A percentile compares a stretch with the other conserved stretches of the same genome.
Evolutionary conservation across 1,140 invertebrate species (phyloP).

Genomic region (Drosophila punjabiensis): DNA sequence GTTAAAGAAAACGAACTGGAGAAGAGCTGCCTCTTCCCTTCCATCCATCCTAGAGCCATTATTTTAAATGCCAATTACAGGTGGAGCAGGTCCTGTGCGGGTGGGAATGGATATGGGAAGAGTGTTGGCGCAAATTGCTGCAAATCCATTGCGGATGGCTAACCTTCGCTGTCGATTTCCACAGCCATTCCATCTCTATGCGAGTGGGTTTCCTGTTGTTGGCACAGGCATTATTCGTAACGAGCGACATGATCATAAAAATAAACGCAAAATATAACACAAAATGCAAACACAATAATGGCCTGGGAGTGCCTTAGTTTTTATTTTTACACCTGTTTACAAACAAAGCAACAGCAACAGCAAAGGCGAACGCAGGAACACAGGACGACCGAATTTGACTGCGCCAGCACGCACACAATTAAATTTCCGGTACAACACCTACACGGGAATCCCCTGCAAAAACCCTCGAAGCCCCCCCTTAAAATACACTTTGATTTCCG

Average conservation of each 20-base stretch:
- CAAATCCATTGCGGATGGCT: constrained; percentile 67
- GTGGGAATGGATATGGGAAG: constrained; percentile 24
- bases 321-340: constrained; percentile 84
- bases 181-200: constrained; percentile 11
- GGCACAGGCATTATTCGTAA: constrained; percentile 79
- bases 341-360: constrained; percentile 49
- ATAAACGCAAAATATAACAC: constrained; percentile 81
- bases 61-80: constrained; percentile 76
- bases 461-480: constrained; percentile 6
- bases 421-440: constrained; percentile 79
- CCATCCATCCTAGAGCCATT: constrained; percentile 23
- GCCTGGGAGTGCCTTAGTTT: constrained; percentile 76
- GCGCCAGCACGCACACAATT: constrained; percentile 80
- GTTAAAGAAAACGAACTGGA: constrained; percentile 31
- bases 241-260: constrained; percentile 83
- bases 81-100: constrained; percentile 32
- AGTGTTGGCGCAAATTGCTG: constrained; percentile 65
- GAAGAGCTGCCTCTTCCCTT: not conserved
- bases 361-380: constrained; percentile 9
- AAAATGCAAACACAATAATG: constrained; percentile 72
- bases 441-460: constrained; percentile 35
- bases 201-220: constrained; percentile 36
- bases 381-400: constrained; percentile 66
- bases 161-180: constrained; percentile 26
- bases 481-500: constrained; percentile 75